These are phyloP conservation scores for Penaeus indicus DNA, from an alignment of 1,140 invertebrate genomes.

Conservation along the genomic window DNA sequence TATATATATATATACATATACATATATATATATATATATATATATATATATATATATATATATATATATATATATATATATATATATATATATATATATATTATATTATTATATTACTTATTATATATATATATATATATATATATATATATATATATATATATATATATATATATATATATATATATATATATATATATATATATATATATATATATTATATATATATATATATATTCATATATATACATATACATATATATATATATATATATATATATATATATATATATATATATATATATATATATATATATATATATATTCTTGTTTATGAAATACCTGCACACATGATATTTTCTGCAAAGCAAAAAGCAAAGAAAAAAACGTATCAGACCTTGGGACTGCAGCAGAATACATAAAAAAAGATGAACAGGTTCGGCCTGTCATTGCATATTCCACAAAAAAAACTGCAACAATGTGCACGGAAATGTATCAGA, in stretches of 20 bases:
- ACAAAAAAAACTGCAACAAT: too few species aligned
- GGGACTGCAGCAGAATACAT: too few species aligned
- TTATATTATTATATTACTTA: conserved; percentile 15
- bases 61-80: conserved; percentile 1
- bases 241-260: conserved; percentile 7
- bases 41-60: conserved; percentile 4
- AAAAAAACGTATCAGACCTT: too few species aligned
- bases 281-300: neutral
- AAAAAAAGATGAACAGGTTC: too few species aligned
- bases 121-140: conserved; percentile 30
- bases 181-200: conserved; percentile 22
- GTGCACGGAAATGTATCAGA: too few species aligned
- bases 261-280: conserved; percentile 19
- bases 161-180: conserved; percentile 26
- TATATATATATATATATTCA: conserved; percentile 19
- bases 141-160: conserved; percentile 26
- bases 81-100: conserved; percentile 22
- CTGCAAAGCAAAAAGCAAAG: neutral
- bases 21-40: conserved; percentile 13
- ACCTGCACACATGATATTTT: neutral
- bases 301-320: neutral
- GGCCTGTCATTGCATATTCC: too few species aligned
- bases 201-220: neutral
- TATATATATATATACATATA: conserved; percentile 4
- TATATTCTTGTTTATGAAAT: neutral